A percentile compares a stretch with the other conserved stretches of the same genome.
Evolutionary conservation across 2,797 vertebrate species (phyloP).

Genomic region (Clarias fuscus): DNA sequence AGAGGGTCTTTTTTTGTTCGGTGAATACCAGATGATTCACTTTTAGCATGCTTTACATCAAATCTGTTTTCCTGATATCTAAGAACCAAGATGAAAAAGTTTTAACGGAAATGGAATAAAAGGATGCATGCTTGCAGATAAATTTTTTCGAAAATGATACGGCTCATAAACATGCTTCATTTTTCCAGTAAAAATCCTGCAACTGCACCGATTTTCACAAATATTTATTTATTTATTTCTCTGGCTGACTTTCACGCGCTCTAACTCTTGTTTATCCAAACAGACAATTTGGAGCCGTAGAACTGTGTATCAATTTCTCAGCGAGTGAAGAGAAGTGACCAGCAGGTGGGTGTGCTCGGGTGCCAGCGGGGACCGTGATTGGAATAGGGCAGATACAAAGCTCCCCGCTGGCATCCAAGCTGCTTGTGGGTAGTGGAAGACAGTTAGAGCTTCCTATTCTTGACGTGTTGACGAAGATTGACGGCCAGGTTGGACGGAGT

Average conservation of each 20-base stretch:
- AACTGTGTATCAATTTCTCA: conserved; percentile 45
- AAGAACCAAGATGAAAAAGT: too few relatives aligned
- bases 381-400: conserved; percentile 69
- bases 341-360: conserved; percentile 67
- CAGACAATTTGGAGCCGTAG: conserved; percentile 43
- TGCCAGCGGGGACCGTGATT: conserved; percentile 64
- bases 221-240: background rate
- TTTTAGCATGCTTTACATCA: background rate
- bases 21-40: background rate
- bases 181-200: background rate
- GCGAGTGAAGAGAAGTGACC: conserved; percentile 59
- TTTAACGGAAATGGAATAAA: background rate
- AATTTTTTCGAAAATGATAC: background rate
- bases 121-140: background rate
- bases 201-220: too few relatives aligned
- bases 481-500: conserved; percentile 32
- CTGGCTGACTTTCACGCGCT: conserved; percentile 4
- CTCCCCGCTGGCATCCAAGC: conserved; percentile 76
- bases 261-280: conserved; percentile 26
- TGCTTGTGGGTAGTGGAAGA: conserved; percentile 57
- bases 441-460: conserved; percentile 32
- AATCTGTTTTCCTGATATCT: background rate
- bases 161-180: too few relatives aligned
- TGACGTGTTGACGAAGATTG: conserved; percentile 29
- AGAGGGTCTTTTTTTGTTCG: too few relatives aligned